Evolutionary conservation across 2,888 invertebrate species (phyloP), one percentile per base, ranked within the genome.

Genomic region (Anorthoa munda): DNA sequence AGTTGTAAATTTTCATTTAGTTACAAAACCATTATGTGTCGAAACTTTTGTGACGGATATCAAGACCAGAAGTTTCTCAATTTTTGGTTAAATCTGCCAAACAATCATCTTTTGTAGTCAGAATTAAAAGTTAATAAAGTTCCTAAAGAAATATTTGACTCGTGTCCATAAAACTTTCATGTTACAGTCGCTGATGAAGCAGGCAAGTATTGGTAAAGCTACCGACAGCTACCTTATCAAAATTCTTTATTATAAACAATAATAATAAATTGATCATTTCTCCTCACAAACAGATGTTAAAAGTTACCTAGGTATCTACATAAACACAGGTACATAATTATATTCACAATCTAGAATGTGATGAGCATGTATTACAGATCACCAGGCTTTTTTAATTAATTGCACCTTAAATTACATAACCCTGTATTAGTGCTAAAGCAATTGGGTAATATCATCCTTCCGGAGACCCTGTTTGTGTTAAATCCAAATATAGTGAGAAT

Each of bases 1-100:
- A 26, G 18, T 39, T 39, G 9, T 13, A n/a, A 48, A 56, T 17
- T 51, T 9, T 50, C 55, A 66, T 55, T 55, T 13, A 15, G 48
- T 60, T 9, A 21, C 26, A 61, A 75, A 67, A n/a, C 23, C 4
- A 75, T 60, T 18, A 39, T 0, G 31, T 60, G n/a, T 53, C 4
- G 4, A n/a, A 58, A 66, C 31, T 64, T 73, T 58, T 18, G 59
- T 56, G 50, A 45, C 45, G 12, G 56, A 18, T 31, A 56, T 58
- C 50, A 46, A 31, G 21, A 18, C 46, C 64, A 75, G 51, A n/a
- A 31, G 12, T 75, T 48, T 50, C 17, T 21, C 15, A 50, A 48
- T 18, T 53, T 48, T 48, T 53, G 46, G 53, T 48, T 45, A 53
- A 60, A 21, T 59, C 21, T 68, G 31, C 50, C 31, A n/a, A 74